Conservation (phyloP, 1,140 invertebrate species). For the Microplitis demolitor region DNA sequence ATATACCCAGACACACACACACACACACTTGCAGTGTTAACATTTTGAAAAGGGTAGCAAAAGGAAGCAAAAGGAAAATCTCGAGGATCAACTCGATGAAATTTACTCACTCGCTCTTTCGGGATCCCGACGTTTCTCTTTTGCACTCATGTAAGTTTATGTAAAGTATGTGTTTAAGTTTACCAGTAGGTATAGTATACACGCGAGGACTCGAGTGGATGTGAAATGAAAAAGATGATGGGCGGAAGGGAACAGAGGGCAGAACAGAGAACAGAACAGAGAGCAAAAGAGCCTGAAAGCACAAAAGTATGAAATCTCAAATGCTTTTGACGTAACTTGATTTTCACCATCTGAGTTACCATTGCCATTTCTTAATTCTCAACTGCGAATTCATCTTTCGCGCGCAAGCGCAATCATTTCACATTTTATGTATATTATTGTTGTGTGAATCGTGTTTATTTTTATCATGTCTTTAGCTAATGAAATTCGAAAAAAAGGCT, state of each 20-base stretch:
- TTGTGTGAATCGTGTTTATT: no score
- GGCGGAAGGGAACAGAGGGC: background rate
- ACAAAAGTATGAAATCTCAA: slow-evolving; percentile 13
- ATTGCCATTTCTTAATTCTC: background rate
- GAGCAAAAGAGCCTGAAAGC: background rate
- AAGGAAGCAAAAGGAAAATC: background rate
- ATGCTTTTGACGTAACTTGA: slow-evolving; percentile 1
- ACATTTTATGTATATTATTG: no score
- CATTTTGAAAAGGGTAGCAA: background rate
- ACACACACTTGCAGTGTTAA: background rate
- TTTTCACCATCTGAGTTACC: background rate
- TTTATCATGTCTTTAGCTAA: no score
- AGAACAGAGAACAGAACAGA: background rate
- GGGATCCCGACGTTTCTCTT: no score
- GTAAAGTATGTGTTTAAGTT: no score
- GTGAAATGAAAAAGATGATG: no score
- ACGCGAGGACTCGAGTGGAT: no score
- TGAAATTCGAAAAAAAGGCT: no score
- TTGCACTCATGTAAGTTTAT: background rate
- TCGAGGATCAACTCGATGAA: no score
- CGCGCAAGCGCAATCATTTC: no score
- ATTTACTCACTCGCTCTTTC: no score
- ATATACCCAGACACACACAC: background rate
- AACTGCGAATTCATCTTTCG: background rate
- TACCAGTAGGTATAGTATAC: no score